Conservation (phyloP, 2,113 vertebrate species). For the Tetrao urogallus region DNA sequence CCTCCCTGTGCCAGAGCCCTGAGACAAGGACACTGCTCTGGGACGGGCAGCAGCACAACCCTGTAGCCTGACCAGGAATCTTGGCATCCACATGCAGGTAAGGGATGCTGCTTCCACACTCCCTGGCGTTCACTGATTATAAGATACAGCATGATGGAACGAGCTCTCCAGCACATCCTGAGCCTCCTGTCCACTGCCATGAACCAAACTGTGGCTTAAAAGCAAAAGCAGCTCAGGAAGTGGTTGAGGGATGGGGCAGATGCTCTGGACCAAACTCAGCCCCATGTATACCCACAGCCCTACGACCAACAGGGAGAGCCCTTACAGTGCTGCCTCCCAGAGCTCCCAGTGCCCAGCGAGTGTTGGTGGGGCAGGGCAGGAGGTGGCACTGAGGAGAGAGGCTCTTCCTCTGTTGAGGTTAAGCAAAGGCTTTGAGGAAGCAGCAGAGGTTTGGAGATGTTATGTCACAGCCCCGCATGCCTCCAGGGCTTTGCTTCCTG, state of each 20-base stretch:
- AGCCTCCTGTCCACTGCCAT: not conserved
- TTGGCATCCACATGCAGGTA: not conserved
- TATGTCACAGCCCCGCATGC: not conserved
- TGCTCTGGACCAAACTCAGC: not conserved
- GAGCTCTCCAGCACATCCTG: not conserved
- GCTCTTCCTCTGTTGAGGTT: not conserved
- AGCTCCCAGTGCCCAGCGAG: not conserved
- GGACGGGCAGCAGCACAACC: not conserved
- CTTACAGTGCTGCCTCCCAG: not conserved
- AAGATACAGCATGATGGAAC: accelerated
- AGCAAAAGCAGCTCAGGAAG: not conserved
- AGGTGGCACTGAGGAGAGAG: accelerated
- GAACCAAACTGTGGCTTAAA: not conserved
- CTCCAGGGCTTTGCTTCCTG: slow-evolving; percentile 38
- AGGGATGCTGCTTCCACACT: accelerated
- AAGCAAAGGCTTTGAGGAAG: not conserved
- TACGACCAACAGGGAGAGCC: not conserved
- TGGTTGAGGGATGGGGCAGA: not conserved
- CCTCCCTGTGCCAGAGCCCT: not conserved
- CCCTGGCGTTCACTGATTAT: accelerated
- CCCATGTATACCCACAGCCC: accelerated
- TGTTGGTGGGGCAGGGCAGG: accelerated
- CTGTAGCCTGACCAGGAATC: not conserved
- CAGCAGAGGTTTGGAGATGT: not conserved
- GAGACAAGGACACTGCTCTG: not conserved